These are phyloP conservation scores for Ommatoiulus sabulosus DNA, from an alignment of 2,888 invertebrate species.

Conservation along the genomic window DNA sequence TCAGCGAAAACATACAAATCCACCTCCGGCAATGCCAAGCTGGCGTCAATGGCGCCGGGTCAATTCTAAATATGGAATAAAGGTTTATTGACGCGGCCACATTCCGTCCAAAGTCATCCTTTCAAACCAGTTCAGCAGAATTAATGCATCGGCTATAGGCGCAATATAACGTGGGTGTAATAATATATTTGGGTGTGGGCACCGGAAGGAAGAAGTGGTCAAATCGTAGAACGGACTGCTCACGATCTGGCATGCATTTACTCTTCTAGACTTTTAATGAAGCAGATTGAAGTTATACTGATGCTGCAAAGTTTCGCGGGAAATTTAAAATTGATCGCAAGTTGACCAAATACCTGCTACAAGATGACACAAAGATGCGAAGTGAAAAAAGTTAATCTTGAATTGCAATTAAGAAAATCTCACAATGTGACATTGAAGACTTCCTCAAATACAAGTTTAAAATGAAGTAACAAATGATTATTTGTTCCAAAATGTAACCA, in stretches of 20 bases:
- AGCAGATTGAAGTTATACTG: too few species aligned
- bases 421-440: too few species aligned
- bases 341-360: background rate
- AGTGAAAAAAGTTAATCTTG: too few species aligned
- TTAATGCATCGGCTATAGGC: constrained; percentile 11
- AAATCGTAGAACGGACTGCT: background rate
- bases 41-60: background rate
- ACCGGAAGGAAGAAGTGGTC: constrained; percentile 13
- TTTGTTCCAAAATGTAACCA: too few species aligned
- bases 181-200: constrained; percentile 18
- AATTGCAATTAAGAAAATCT: too few species aligned
- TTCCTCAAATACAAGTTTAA: too few species aligned
- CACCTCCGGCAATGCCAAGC: background rate
- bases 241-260: background rate
- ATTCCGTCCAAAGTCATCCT: constrained; percentile 12
- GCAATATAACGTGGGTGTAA: constrained; percentile 34
- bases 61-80: background rate
- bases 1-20: background rate
- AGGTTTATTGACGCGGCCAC: constrained; percentile 34
- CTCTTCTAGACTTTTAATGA: too few species aligned
- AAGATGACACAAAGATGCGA: background rate
- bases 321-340: too few species aligned
- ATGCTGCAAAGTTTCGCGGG: too few species aligned
- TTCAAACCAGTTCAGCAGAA: constrained; percentile 8
- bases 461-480: too few species aligned